Percentiles rank a stretch among this genome's conserved stretches.
Conservation (phyloP, 2,888 invertebrate genomes). For the Andrena marginata region DNA sequence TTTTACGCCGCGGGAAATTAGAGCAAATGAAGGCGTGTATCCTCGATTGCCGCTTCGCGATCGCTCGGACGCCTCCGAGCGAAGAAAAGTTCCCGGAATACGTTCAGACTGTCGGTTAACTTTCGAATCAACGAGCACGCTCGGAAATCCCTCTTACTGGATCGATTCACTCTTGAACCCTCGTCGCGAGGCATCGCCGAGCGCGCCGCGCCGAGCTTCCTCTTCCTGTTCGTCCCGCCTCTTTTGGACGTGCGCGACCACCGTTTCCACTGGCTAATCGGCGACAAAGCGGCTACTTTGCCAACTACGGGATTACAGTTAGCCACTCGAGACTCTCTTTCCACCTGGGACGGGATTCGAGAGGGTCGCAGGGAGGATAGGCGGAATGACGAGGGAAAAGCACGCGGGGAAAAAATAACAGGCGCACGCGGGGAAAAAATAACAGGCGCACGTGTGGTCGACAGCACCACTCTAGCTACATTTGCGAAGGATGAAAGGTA, state of each 20-base stretch:
- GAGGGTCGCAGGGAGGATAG: neutral
- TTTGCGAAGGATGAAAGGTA: no score
- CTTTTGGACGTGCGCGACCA: slow-evolving; percentile 47
- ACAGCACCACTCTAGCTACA: no score
- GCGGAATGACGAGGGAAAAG: slow-evolving; percentile 5
- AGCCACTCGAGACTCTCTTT: slow-evolving; percentile 37
- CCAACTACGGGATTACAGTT: slow-evolving; percentile 70
- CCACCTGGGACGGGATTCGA: slow-evolving; percentile 13
- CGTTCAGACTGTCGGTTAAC: slow-evolving; percentile 21
- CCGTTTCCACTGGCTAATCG: slow-evolving; percentile 61
- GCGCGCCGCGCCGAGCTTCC: slow-evolving; percentile 24
- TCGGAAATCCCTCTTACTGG: slow-evolving; percentile 10
- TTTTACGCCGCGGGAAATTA: slow-evolving; percentile 28
- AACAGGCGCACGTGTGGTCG: slow-evolving; percentile 1
- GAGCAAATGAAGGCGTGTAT: slow-evolving; percentile 45
- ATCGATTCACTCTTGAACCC: slow-evolving; percentile 25
- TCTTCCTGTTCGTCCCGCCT: slow-evolving; percentile 59
- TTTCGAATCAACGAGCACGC: slow-evolving; percentile 27
- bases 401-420: neutral
- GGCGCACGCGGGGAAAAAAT: neutral
- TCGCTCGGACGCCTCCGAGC: slow-evolving; percentile 32
- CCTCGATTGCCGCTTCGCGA: slow-evolving; percentile 21
- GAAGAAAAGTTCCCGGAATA: slow-evolving; percentile 37
- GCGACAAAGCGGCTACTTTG: slow-evolving; percentile 65
- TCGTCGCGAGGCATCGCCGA: slow-evolving; percentile 11